phyloP scores from a whole-genome alignment of 2,888 invertebrate species.

The Eugnorisma glareosa region DNA sequence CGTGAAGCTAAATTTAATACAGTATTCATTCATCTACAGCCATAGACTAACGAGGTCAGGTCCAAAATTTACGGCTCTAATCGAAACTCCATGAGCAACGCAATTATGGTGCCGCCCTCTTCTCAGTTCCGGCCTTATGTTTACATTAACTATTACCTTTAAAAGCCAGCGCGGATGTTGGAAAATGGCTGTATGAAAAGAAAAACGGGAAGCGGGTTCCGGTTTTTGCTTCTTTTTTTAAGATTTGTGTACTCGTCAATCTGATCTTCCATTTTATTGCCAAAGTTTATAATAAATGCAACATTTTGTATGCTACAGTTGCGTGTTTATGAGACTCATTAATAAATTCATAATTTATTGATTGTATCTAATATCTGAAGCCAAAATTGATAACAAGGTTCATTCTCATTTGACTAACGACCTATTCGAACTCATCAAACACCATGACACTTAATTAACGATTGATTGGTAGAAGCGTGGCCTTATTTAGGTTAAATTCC shows the following conservation, averaged over 20 bases:
- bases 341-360: slow-evolving; percentile 9
- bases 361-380: slow-evolving; percentile 12
- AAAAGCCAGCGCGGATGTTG: slow-evolving; percentile 7
- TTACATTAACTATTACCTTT: slow-evolving; percentile 38
- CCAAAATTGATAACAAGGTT: slow-evolving; percentile 38
- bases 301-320: not conserved
- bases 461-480: slow-evolving; percentile 49
- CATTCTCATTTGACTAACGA: slow-evolving; percentile 47
- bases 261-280: not conserved
- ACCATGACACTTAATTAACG: slow-evolving; percentile 65
- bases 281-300: not conserved
- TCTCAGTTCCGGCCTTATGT: slow-evolving; percentile 32
- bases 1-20: slow-evolving; percentile 15
- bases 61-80: slow-evolving; percentile 22
- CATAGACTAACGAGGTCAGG: slow-evolving; percentile 26
- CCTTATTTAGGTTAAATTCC: slow-evolving; percentile 54
- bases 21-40: slow-evolving; percentile 35
- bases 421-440: slow-evolving; percentile 60
- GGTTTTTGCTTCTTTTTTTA: not conserved
- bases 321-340: not conserved
- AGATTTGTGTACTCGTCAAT: not conserved
- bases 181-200: slow-evolving; percentile 8
- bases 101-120: slow-evolving; percentile 28
- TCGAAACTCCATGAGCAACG: slow-evolving; percentile 37
- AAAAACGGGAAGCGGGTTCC: not conserved